Evolutionary conservation across 2,888 invertebrate species (phyloP).

Genomic region (Agriopis leucophaearia): DNA sequence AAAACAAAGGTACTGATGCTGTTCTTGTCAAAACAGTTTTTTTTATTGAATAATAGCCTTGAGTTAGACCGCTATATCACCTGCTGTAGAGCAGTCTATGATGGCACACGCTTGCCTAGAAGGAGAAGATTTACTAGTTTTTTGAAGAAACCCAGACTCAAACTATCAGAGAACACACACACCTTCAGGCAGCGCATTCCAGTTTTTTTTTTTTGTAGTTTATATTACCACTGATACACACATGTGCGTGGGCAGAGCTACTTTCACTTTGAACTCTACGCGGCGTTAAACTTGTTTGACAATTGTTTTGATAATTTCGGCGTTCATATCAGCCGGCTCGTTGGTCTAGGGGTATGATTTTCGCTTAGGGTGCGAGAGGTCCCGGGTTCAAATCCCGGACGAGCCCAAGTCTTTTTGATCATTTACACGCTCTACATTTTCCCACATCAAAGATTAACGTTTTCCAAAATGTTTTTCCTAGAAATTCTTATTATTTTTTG

Average conservation of each 20-base stretch:
- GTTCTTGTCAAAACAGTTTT: too few species aligned
- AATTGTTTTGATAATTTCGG: conserved; percentile 6
- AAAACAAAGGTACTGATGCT: too few species aligned
- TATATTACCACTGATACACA: neutral
- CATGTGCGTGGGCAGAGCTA: neutral
- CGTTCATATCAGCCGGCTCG: conserved; percentile 37
- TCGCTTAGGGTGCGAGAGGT: conserved; percentile 86
- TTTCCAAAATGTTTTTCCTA: neutral
- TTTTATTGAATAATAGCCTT: too few species aligned
- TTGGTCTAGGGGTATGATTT: conserved; percentile 84
- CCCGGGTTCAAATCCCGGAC: conserved; percentile 86
- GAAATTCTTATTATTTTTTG: neutral
- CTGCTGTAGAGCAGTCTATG: too few species aligned
- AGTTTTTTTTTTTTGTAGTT: too few species aligned
- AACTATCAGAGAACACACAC: too few species aligned
- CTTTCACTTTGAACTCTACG: conserved; percentile 12
- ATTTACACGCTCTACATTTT: neutral
- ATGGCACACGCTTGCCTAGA: too few species aligned
- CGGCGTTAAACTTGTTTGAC: neutral
- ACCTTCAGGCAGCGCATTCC: too few species aligned
- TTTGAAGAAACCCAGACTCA: too few species aligned
- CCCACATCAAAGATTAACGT: too few species aligned
- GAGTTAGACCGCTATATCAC: too few species aligned
- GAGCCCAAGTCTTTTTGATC: conserved; percentile 69
- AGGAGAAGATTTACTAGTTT: too few species aligned